These are phyloP conservation scores for Yponomeuta cagnagella DNA, from an alignment of 2,888 invertebrate species.

Conservation along the genomic window DNA sequence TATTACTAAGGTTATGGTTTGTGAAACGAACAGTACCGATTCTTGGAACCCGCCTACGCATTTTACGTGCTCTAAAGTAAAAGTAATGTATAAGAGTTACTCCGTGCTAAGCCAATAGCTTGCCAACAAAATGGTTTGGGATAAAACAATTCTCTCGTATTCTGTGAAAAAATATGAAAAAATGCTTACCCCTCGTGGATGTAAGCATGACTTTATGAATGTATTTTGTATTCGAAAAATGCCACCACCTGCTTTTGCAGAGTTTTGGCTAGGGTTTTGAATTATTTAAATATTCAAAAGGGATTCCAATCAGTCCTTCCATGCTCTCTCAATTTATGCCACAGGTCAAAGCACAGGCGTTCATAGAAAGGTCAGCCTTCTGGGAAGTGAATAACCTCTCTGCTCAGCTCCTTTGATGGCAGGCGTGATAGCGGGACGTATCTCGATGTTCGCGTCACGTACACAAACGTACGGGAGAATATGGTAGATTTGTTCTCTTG, in stretches of 20 bases:
- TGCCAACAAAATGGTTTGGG: too few species aligned
- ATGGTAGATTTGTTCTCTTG: neutral
- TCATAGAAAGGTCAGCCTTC: conserved; percentile 18
- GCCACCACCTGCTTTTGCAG: too few species aligned
- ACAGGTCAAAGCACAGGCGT: neutral
- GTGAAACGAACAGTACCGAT: conserved; percentile 6
- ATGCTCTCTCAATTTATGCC: neutral
- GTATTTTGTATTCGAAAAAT: too few species aligned
- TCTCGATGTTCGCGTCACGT: conserved; percentile 41
- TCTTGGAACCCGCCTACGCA: conserved; percentile 16
- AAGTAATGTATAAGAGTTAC: neutral
- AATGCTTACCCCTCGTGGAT: too few species aligned
- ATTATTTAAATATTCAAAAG: too few species aligned
- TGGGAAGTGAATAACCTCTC: conserved; percentile 17
- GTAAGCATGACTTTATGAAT: too few species aligned
- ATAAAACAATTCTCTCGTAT: too few species aligned
- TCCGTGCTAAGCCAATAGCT: too few species aligned
- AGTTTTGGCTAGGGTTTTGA: too few species aligned
- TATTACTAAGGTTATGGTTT: conserved; percentile 8
- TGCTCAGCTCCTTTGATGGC: conserved; percentile 24
- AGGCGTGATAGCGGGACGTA: conserved; percentile 26
- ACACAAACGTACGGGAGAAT: conserved; percentile 17
- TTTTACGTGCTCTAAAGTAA: neutral
- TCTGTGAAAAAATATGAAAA: too few species aligned
- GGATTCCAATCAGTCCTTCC: neutral